Base-by-base conservation (phyloP, 1,140 invertebrate species). In the Drosophila kepulauana region DNA sequence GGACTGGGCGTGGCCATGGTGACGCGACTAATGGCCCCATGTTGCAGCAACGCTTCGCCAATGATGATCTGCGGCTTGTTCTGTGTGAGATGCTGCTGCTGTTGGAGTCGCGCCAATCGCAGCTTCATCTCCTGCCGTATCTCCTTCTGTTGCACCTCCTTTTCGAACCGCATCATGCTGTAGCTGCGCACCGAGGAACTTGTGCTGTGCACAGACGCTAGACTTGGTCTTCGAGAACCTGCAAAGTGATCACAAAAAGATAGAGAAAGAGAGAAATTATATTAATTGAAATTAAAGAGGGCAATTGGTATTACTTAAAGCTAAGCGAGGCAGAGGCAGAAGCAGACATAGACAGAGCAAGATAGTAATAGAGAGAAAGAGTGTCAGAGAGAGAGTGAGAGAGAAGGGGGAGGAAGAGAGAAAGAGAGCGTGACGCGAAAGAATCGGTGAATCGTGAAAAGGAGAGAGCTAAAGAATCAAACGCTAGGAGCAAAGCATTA, bases 151-250 rank as follows among this genome's bases (percentile, higher is more conserved):
- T 96, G 96, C 30, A 95, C 93, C 82, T 97, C 96, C 75, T 95
- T 94, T 82, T 97, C 96, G 91, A 96, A 96, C 45, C 95, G 94
- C 85, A 95, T 94, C 65, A 95, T 94, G 85, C 96, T 96, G 93
- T 96, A 97, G 92, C 96, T 97, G 81, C 95, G 94, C 56, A 96
- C 95, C 35, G 96, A 97, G 41, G 95, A 96, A 64, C 95, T 95
- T 78, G 95, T 96, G 93, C 96, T 97, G 91, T 97, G 96, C 74
- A 97, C 94, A 62, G 96, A 97, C 68, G 95, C 95, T 93, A 96
- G 93, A 94, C 96, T 97, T 93, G 96, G 96, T 93, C 96, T 95
- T 94, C 96, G 94, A 84, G 96, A 97, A 94, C 96, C 96, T 97
- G 71, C 5, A 80, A 75, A 25, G 5, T 15, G 49, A 5, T n/a